phyloP scores from a whole-genome alignment of 2,113 vertebrate genomes.

The Hucho hucho region DNA sequence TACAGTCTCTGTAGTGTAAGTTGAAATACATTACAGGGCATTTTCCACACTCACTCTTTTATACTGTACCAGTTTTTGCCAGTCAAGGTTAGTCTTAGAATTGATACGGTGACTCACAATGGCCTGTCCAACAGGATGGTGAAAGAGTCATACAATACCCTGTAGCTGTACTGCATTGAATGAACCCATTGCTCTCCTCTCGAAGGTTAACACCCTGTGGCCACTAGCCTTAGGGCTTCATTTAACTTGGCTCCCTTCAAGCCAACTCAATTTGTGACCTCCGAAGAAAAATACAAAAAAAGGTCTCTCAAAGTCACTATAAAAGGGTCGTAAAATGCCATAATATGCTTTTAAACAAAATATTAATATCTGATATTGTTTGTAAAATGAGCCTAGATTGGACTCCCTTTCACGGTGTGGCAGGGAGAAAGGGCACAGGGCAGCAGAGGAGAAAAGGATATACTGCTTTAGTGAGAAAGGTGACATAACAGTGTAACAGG shows the following conservation, averaged over 20 bases:
- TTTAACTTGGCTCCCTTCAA: slow-evolving; percentile 9
- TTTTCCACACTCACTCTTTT: background rate
- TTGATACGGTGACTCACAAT: too few species aligned
- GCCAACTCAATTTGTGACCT: slow-evolving; percentile 30
- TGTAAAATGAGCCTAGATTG: slow-evolving; percentile 37
- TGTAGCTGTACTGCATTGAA: too few species aligned
- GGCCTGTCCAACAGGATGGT: too few species aligned
- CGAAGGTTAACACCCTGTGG: background rate
- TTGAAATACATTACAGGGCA: background rate
- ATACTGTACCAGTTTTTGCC: background rate
- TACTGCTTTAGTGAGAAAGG: slow-evolving; percentile 45
- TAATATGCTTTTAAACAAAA: slow-evolving; percentile 26
- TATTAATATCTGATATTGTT: slow-evolving; percentile 42
- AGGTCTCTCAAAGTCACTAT: slow-evolving; percentile 22
- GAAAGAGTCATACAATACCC: too few species aligned
- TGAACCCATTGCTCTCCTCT: too few species aligned
- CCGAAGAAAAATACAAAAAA: too few species aligned
- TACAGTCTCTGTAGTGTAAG: background rate
- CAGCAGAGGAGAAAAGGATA: slow-evolving; percentile 36
- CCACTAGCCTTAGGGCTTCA: background rate
- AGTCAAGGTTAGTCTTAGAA: background rate
- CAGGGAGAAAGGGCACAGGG: slow-evolving; percentile 33
- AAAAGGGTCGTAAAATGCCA: slow-evolving; percentile 12
- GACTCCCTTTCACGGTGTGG: slow-evolving; percentile 26
- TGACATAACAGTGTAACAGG: too few species aligned